A percentile compares a stretch with the other conserved stretches of the same genome.
Conservation (phyloP, 1,140 invertebrate species). For the Pseudoatta argentina region DNA sequence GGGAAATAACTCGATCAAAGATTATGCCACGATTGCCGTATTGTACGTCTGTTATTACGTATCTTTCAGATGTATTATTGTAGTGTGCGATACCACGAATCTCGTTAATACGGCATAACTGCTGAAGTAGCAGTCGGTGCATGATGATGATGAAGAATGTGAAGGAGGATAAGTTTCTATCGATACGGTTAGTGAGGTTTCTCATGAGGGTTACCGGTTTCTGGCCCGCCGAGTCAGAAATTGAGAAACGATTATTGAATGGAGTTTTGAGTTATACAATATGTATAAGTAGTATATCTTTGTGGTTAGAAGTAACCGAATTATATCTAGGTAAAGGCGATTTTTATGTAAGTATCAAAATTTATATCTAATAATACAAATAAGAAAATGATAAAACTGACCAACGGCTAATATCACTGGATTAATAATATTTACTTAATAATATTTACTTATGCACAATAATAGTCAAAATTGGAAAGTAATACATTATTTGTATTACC, state of each 20-base stretch:
- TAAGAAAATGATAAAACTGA: background rate
- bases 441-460: too few species aligned
- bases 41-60: conserved; percentile 23
- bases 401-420: too few species aligned
- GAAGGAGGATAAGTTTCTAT: conserved; percentile 33
- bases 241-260: background rate
- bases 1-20: conserved; percentile 39
- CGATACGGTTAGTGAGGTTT: conserved; percentile 51
- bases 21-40: conserved; percentile 7
- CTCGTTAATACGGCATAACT: conserved; percentile 12
- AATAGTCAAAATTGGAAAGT: too few species aligned
- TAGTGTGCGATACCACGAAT: conserved; percentile 22
- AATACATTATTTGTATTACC: too few species aligned
- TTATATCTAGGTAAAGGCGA: conserved; percentile 51
- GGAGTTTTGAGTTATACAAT: conserved; percentile 26
- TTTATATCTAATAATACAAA: background rate
- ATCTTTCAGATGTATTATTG: conserved; percentile 41
- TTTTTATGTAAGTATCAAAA: conserved; percentile 63
- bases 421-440: too few species aligned
- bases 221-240: conserved; percentile 48
- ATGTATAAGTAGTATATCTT: background rate
- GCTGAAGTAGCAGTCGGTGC: background rate
- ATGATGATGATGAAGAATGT: conserved; percentile 1
- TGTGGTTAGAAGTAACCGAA: conserved; percentile 25
- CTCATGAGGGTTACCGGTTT: conserved; percentile 65